Evolutionary conservation across 2,797 vertebrate genomes (phyloP), one percentile per base, ranked within the genome.

Genomic region (Catostomus latipinnis): DNA sequence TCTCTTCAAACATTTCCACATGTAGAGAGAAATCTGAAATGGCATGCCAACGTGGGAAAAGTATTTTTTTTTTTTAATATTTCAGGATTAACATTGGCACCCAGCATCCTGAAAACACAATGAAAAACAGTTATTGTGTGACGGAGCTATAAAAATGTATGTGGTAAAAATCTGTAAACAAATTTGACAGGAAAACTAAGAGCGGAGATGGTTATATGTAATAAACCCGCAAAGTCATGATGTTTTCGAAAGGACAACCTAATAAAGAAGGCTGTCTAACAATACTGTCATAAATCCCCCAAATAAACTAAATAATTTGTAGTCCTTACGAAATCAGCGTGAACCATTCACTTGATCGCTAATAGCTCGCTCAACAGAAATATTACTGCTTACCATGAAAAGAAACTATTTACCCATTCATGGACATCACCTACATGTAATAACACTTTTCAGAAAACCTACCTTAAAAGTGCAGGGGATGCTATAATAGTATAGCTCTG

Each of bases 401-500:
- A 1, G 56, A 71, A 11, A 49, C 11, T 34, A 12, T 7, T 14
- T 6, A 57, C 5, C 0, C 12, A 66, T 65, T 12, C 68, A 6
- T n/a, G 5, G 5, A 62, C 7, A 52, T 45, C 0, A 48, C 12
- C 9, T 14, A 56, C 13, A 16, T 6, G 45, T 6, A 45, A 10
- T 22, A 65, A 56, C 0, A 49, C 2, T 18, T 1, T 9, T 0
- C 34, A 3, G 34, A 34, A 34, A 34, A 34, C 60, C 81, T 89
- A 94, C 93, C 93, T 89, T 49, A 79, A 10, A 1, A 93, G 5
- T 5, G 84, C 76, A 52, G 90, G 84, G 0, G 88, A 89, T 63
- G 85, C 88, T 76, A 92, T 58, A 1, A 92, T 8, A 0, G 54
- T 89, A 87, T 88, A 91, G 88, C 91, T 92, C 83, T 92, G 91